phyloP scores from a whole-genome alignment of 35 echinoderm and acorn worm genomes.

The Ptychodera flava region DNA sequence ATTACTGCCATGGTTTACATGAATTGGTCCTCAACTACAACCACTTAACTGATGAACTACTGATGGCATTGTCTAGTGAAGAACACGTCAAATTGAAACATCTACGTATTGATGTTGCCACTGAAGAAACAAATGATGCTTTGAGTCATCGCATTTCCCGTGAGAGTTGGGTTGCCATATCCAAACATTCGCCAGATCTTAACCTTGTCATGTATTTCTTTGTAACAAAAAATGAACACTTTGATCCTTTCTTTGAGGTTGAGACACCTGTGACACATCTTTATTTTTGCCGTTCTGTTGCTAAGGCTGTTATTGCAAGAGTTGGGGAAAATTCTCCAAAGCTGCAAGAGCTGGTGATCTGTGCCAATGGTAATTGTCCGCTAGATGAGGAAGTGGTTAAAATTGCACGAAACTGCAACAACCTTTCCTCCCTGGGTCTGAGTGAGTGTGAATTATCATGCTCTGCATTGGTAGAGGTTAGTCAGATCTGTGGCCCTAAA shows the following conservation, averaged over 20 bases:
- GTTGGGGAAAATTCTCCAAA: slow-evolving; percentile 46
- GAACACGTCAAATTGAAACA: slow-evolving; percentile 66
- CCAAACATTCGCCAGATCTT: slow-evolving; percentile 55
- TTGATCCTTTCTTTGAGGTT: slow-evolving; percentile 51
- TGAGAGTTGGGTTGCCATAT: slow-evolving; percentile 60
- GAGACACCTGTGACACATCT: slow-evolving; percentile 60
- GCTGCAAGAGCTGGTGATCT: slow-evolving; percentile 60
- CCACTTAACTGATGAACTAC: slow-evolving; percentile 65
- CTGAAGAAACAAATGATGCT: slow-evolving; percentile 17
- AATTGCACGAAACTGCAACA: slow-evolving; percentile 54
- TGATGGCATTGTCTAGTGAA: slow-evolving; percentile 48
- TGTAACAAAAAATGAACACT: slow-evolving; percentile 49
- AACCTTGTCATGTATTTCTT: slow-evolving; percentile 68
- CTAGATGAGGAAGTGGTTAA: slow-evolving; percentile 51
- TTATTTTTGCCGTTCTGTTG: slow-evolving; percentile 69
- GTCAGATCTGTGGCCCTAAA: slow-evolving; percentile 46
- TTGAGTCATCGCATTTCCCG: slow-evolving; percentile 33
- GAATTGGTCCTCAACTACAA: slow-evolving; percentile 69
- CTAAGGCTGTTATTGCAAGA: slow-evolving; percentile 49
- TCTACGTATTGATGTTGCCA: slow-evolving; percentile 45
- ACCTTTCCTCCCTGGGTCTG: slow-evolving; percentile 54
- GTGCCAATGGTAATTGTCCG: slow-evolving; percentile 54
- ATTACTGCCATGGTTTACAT: slow-evolving; percentile 55
- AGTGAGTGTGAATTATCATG: slow-evolving; percentile 76
- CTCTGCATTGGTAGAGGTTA: slow-evolving; percentile 41